Base-by-base conservation (phyloP, 2,113 vertebrate genomes). In the Bubo scandiacus region DNA sequence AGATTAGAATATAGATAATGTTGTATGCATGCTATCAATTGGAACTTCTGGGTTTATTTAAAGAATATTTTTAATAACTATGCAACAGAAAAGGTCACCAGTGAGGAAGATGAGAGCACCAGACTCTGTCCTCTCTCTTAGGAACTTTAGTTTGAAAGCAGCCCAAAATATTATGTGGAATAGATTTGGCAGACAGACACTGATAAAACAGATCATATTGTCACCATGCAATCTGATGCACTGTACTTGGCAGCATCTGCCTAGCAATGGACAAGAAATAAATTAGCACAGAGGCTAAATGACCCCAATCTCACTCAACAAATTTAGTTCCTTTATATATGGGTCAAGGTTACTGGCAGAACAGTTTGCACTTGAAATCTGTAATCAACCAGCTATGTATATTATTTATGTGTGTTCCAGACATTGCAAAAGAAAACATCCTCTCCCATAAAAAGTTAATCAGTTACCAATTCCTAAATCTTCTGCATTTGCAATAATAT, bases 221-320 rank as follows among this genome's bases (percentile, higher is more conserved):
- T 73, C 80, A 82, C 65, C 65, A 66, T 27, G 32, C 79, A 73
- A 84, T 86, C 92, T 95, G 90, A 96, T 1, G 0, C 59, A 52
- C 32, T 78, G 63, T 40, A 62, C 68, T 87, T 95, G 79, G 88
- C 95, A 90, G 45, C 9, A 3, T 79, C 57, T 73, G 79, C 61
- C 66, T 81, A 70, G 81, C 91, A 95, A 77, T 57, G 70, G 72
- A 92, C 71, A 88, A 91, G 81, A 88, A 94, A 88, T 87, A 97
- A 97, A 92, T 92, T 70, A 97, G 65, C 34, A 7, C 52, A 86
- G 78, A 88, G 61, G 49, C 54, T 83, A 85, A 84, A 86, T 59
- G 68, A 96, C 93, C 82, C 45, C 67, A 70, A 59, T 91, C 55
- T 83, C 47, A 62, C 34, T 88, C 59, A 81, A 88, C n/a, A 92